Percentiles rank a stretch among this genome's conserved stretches.
These are phyloP conservation scores for Aethina tumida DNA, from an alignment of 1,140 invertebrate species.

Conservation along the genomic window DNA sequence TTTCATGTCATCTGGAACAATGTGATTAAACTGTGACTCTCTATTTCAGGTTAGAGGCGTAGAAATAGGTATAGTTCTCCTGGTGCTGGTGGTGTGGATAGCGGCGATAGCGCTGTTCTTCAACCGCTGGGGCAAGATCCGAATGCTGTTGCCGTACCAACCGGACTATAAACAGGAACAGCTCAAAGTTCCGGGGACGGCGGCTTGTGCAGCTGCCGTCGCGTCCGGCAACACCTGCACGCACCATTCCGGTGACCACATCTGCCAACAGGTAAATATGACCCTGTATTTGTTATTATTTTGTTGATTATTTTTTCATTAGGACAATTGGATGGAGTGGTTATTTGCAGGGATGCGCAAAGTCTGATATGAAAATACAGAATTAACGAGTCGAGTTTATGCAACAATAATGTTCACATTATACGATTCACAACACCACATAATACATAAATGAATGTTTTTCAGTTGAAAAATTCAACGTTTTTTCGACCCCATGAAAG, in stretches of 20 bases:
- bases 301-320: too few species aligned
- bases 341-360: background rate
- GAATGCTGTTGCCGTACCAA: constrained; percentile 85
- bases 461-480: too few species aligned
- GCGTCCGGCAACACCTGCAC: constrained; percentile 39
- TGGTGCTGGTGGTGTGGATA: constrained; percentile 79
- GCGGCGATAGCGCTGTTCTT: constrained; percentile 82
- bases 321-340: constrained; percentile 3
- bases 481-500: too few species aligned
- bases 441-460: too few species aligned
- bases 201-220: constrained; percentile 53
- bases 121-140: constrained; percentile 86
- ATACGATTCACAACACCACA: too few species aligned
- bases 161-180: constrained; percentile 81
- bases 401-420: too few species aligned
- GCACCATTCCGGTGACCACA: constrained; percentile 44
- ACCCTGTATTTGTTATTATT: too few species aligned
- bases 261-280: constrained; percentile 49
- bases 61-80: constrained; percentile 76
- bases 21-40: too few species aligned
- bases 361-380: too few species aligned
- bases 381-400: too few species aligned
- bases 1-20: too few species aligned
- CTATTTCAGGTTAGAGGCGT: constrained; percentile 65
- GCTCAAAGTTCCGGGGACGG: constrained; percentile 68